Base-by-base conservation (phyloP, 2,113 vertebrate species). In the Atrichornis clamosus region DNA sequence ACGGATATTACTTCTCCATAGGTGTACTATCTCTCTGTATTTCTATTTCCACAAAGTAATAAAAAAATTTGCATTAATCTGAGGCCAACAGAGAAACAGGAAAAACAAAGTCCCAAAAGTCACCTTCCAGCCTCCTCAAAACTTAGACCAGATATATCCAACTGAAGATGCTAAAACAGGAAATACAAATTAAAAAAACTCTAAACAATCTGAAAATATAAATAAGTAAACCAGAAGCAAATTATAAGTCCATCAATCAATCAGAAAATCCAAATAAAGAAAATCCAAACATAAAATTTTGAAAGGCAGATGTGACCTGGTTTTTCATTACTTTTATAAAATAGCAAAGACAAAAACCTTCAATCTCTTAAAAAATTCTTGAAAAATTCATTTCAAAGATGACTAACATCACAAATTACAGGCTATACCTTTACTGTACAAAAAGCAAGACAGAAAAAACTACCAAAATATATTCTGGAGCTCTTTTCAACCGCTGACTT, bases 41-140 rank as follows among this genome's bases (percentile, higher is more conserved):
- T 95, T 93, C 67, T 80, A 85, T 65, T 96, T 92, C 72, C 83
- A 90, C 83, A 94, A 92, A 89, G 73, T 56, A 96, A 96, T 94
- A 77, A 68, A 68, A 91, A 70, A 74, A 59, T 21, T 4, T 23
- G 20, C 47, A 78, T 53, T 41, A 72, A 90, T 76, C 46, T 76
- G 27, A 89, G 56, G 24, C 44, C 56, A 81, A 33, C 42, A 53
- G 3, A 84, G 69, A 90, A 93, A 60, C 15, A 75, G 20, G 18
- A 37, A 73, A 65, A 73, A 62, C n/a, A 50, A 15, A 32, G 33
- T 44, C 11, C n/a, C 60, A 20, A 55, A 91, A 72, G 68, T 64
- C 69, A 84, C 13, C 22, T 75, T 37, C 10, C 19, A 5, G 4
- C 9, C n/a, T 72, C 22, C 73, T 62, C 42, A 6, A 2, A 87